phyloP scores from a whole-genome alignment of 2,797 vertebrate genomes.

The Ceryle rudis region DNA sequence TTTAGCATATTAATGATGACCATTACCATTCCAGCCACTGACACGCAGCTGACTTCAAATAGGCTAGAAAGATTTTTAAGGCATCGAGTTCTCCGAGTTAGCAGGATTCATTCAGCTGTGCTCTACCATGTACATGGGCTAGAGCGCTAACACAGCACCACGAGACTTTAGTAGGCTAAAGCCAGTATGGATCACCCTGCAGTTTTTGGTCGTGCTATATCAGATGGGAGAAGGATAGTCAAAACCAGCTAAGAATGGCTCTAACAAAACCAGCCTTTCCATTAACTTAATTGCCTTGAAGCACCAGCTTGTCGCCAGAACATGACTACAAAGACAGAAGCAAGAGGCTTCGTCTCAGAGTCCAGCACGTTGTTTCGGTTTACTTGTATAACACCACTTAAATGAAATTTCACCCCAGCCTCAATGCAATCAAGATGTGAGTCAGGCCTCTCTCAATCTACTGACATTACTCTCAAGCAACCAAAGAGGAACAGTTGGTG shows the following conservation, averaged over 20 bases:
- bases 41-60: background rate
- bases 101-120: background rate
- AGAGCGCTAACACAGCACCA: background rate
- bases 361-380: background rate
- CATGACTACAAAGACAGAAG: background rate
- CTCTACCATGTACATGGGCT: fast-evolving
- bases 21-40: background rate
- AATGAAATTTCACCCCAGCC: background rate
- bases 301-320: background rate
- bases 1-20: background rate
- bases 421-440: background rate
- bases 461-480: background rate
- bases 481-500: background rate
- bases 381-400: background rate
- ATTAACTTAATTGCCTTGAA: background rate
- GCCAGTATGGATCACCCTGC: background rate
- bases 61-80: background rate
- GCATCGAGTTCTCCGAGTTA: background rate
- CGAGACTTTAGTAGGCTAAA: background rate
- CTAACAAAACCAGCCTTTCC: background rate
- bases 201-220: background rate
- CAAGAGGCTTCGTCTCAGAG: background rate
- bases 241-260: background rate
- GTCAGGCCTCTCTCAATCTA: background rate
- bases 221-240: background rate